Base-by-base conservation (phyloP, 2,888 invertebrate species). In the Chromoteleia sp. region DNA sequence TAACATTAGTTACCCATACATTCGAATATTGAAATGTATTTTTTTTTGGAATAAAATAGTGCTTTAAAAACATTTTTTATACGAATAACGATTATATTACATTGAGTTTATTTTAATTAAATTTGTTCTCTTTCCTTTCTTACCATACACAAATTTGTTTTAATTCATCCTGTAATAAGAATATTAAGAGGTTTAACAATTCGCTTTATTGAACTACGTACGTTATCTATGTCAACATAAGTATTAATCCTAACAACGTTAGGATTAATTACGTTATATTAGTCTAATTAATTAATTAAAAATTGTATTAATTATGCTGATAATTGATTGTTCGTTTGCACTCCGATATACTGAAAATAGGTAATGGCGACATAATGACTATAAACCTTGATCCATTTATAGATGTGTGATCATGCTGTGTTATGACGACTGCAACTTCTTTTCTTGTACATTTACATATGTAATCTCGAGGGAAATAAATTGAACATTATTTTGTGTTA, bases 361-460 rank as follows among this genome's bases (percentile, higher is more conserved):
- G 76, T 45, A 76, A 76, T 61, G 75, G 52, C 75, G 67, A 68
- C 61, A 76, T 45, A 68, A 76, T 61, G 68, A 29, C 61, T 61
- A 17, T 50, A 36, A 77, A 15, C 77, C 77, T 77, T 77, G 77
- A 70, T 77, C 70, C 77, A 77, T 77, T 77, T 77, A 70, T 77
- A 77, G 77, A 63, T 36, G 48, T 77, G 77, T 68, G 68, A 77
- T 77, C 63, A 77, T 56, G 39, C 54, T 15, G 52, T 25, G 76
- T 76, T 76, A 61, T 65, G 58, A n/a, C 58, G 67, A 58, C 67
- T 65, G 48, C 58, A 15, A 75, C 67, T 75, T 75, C 68, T 68
- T 76, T 76, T 76, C 75, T 68, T 61, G 29, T 45, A n/a, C 36
- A 50, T 56, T 65, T 58, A 12, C 67, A 48, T 67, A 33, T 43